A percentile compares a stretch with the other conserved stretches of the same genome.
Evolutionary conservation across 2,888 invertebrate genomes (phyloP).

Genomic region (Papilio protenor): DNA sequence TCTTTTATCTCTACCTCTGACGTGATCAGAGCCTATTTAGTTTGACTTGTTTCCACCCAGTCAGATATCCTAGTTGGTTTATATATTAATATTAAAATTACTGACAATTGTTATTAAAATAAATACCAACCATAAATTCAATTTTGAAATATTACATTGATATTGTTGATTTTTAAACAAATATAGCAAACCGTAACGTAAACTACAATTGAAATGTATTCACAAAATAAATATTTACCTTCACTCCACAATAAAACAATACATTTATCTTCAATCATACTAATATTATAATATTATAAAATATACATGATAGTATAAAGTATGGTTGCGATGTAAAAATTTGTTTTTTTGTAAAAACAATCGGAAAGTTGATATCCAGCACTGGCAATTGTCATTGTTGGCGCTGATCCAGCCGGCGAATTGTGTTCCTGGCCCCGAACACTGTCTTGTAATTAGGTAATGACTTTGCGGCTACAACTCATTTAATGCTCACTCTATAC

Average conservation of each 20-base stretch:
- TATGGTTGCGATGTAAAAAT: neutral
- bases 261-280: neutral
- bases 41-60: too few relatives aligned
- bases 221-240: neutral
- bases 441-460: constrained; percentile 37
- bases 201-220: neutral
- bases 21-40: too few relatives aligned
- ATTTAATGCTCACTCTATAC: constrained; percentile 20
- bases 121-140: neutral
- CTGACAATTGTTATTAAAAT: neutral
- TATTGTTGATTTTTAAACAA: neutral
- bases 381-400: constrained; percentile 33
- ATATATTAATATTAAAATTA: neutral
- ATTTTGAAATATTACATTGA: neutral
- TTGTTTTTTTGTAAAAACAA: constrained; percentile 14
- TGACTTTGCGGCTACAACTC: constrained; percentile 34
- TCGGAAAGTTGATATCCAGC: constrained; percentile 27
- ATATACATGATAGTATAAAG: neutral
- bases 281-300: too few relatives aligned
- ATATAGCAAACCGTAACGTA: constrained; percentile 2
- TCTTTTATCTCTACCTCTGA: too few relatives aligned
- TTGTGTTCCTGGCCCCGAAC: constrained; percentile 29
- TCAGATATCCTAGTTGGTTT: too few relatives aligned
- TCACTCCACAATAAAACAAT: neutral
- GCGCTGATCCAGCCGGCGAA: constrained; percentile 36